Conservation (phyloP, 64 coral and sea anemone genomes). For the Pachyseris speciosa region DNA sequence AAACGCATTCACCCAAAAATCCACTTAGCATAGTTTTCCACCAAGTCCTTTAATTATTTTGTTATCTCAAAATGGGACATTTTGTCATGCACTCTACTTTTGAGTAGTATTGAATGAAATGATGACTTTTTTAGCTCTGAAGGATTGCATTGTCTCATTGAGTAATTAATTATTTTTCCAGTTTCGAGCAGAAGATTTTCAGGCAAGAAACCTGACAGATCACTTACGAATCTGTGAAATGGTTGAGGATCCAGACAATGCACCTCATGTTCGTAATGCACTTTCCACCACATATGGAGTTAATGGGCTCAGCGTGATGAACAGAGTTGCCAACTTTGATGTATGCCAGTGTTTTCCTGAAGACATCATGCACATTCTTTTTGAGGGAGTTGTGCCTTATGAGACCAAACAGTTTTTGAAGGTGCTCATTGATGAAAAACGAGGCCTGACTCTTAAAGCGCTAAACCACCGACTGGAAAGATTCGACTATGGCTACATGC, state of each 20-base stretch:
- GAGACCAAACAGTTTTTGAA: slow-evolving; percentile 50
- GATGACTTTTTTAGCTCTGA: background rate
- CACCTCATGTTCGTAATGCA: slow-evolving; percentile 17
- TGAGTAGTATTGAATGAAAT: background rate
- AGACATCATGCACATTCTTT: slow-evolving; percentile 64
- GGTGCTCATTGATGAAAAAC: slow-evolving; percentile 44
- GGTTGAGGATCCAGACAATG: slow-evolving; percentile 40
- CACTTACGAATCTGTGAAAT: slow-evolving; percentile 38
- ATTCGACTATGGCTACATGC: slow-evolving; percentile 62
- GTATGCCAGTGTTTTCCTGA: slow-evolving; percentile 58
- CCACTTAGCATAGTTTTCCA: no score
- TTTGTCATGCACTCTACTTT: background rate
- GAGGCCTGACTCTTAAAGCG: slow-evolving; percentile 37
- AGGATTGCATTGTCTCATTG: background rate
- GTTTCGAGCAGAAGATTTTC: slow-evolving; percentile 45
- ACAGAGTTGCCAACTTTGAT: slow-evolving; percentile 44
- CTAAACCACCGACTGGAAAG: slow-evolving; percentile 43
- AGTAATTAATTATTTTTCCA: background rate
- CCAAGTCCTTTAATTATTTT: background rate
- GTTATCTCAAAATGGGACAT: background rate
- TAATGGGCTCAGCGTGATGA: slow-evolving; percentile 47
- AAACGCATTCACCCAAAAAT: no score
- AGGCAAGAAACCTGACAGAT: slow-evolving; percentile 10
- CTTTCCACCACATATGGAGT: slow-evolving; percentile 56
- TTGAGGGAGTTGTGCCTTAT: slow-evolving; percentile 61